Conservation (phyloP, 1,140 invertebrate genomes). For the Zaprionus lachaisei region DNA sequence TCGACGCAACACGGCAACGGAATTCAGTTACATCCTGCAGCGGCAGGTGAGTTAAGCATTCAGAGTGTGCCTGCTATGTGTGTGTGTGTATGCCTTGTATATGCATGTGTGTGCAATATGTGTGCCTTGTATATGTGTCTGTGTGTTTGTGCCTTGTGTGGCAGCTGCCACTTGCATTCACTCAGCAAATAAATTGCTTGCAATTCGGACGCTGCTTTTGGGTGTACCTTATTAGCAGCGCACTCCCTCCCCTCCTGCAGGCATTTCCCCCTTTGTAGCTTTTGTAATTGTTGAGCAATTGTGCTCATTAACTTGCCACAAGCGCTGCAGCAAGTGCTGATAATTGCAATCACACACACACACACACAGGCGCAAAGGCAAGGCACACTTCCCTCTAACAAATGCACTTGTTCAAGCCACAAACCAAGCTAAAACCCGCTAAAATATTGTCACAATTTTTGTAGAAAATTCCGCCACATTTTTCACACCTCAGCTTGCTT, state of each 20-base stretch:
- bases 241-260: not conserved
- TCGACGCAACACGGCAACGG: constrained; percentile 81
- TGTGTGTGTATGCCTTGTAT: not conserved
- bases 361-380: not conserved
- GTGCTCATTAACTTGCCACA: constrained; percentile 62
- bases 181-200: constrained; percentile 41
- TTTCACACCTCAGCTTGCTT: not conserved
- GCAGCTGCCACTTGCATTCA: constrained; percentile 1
- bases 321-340: constrained; percentile 29
- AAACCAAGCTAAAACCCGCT: not conserved
- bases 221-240: constrained; percentile 13
- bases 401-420: not conserved
- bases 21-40: constrained; percentile 84
- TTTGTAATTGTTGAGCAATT: constrained; percentile 61
- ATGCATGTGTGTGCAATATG: not conserved
- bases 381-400: not conserved
- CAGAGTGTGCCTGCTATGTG: not conserved
- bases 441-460: constrained; percentile 9
- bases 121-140: not conserved
- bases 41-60: constrained; percentile 73
- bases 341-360: constrained; percentile 30
- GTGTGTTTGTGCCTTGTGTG: not conserved
- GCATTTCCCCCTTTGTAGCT: not conserved
- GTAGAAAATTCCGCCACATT: not conserved
- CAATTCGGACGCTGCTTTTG: constrained; percentile 26